Base-by-base conservation (phyloP, 2,888 invertebrate genomes). In the Oithona nana region DNA sequence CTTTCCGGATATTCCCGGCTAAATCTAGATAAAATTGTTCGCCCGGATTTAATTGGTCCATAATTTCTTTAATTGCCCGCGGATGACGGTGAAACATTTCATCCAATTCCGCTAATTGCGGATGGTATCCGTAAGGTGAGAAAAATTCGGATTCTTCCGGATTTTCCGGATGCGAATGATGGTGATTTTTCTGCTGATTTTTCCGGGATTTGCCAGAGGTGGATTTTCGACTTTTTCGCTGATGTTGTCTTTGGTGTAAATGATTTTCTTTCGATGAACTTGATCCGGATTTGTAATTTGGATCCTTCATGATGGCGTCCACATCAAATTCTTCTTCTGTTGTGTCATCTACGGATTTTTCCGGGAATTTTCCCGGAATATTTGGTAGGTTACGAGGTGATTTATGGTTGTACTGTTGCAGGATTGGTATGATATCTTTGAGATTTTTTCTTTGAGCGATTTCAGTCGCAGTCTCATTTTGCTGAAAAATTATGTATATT, bases 11-110 rank as follows among this genome's bases (percentile, higher is more conserved):
- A 71, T 93, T 92, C 1, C 94, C 94, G 16, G 90, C 92, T 67
- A 95, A 78, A 73, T 94, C 94, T 67, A 93, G 77, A 73, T 85
- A 95, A 73, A 94, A 94, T 73, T 93, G 92, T 74, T 92, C 89
- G 65, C 93, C 94, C 69, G 83, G 82, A 68, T 80, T 80, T 24
- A 90, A 75, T 0, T 89, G 89, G 72, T 89, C 88, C 71, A 84
- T 80, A 66, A 90, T 90, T 66, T 90, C 75, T 60, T 88, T 86
- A 73, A 87, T 28, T 22, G 29, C 30, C 28, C 28, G 24, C 24
- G 39, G 59, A 29, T 57, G 13, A n/a, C 26, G 13, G 28, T 2
- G 28, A n/a, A 28, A 26, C 24, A 57, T 28, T 26, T 57, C 57
- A 1, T 57, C 28, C 26, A 59, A 50, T 2, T 59, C 22, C 1